These are phyloP conservation scores for Simalia tracyae DNA, from an alignment of 2,797 vertebrate species.

Conservation along the genomic window DNA sequence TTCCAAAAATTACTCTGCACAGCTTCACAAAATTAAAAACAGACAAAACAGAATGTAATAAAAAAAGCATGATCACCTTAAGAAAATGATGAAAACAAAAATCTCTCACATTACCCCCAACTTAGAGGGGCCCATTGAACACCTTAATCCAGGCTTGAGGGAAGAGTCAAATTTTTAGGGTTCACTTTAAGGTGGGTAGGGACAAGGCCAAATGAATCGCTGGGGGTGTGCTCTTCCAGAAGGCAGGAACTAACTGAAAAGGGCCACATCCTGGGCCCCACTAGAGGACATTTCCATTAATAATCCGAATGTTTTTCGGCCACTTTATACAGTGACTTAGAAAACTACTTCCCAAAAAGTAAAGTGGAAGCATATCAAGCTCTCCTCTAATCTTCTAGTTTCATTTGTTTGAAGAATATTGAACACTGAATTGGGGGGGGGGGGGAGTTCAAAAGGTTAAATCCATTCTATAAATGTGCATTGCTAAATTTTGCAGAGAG, in stretches of 20 bases:
- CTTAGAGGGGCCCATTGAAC: neutral
- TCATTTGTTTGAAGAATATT: neutral
- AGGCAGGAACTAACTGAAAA: neutral
- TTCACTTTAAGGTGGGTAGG: neutral
- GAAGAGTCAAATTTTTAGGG: neutral
- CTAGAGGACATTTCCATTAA: neutral
- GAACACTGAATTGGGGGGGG: neutral
- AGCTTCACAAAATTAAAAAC: neutral
- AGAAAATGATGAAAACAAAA: neutral
- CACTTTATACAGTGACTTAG: neutral
- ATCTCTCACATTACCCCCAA: neutral
- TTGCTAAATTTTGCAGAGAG: neutral
- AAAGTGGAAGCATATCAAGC: neutral
- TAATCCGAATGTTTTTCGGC: neutral
- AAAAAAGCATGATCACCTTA: neutral
- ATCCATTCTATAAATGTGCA: neutral
- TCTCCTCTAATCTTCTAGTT: neutral
- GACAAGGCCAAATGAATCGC: neutral
- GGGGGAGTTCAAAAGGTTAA: neutral
- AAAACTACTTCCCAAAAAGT: neutral
- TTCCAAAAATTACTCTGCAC: neutral
- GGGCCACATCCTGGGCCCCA: neutral
- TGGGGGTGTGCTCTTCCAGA: neutral
- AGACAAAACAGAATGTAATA: neutral
- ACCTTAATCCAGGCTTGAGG: neutral